Base-by-base conservation (phyloP, 2,888 invertebrate genomes). In the Salticus scenicus region DNA sequence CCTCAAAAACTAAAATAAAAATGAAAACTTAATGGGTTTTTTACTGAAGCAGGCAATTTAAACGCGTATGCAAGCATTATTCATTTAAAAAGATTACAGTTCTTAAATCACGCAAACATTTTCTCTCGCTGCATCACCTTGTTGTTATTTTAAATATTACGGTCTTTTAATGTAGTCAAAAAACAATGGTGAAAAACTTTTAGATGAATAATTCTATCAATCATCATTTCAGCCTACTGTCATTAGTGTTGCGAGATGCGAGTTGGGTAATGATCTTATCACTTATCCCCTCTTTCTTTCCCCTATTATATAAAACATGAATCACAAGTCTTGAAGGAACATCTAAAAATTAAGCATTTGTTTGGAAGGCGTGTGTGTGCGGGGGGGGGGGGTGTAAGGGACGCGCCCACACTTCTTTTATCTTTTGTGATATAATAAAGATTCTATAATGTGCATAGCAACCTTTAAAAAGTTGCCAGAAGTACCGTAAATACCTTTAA, bases 401-500 rank as follows among this genome's bases (percentile, higher is more conserved):
- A 57, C 24, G 57, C 57, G 57, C 57, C 24, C 57, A 24, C 57
- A 24, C 24, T 1, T 24, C 24, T 57, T n/a, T 57, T 57, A 24
- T 57, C 57, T 57, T 47, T 47, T 57, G 24, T 57, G 57, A 5
- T 37, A 7, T 57, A 57, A 57, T 57, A 57, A 20, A 57, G 24
- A 24, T 57, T 5, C 57, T 57, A 24, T 57, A 57, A 57, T 24
- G 57, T 57, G 12, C 24, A 24, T 24, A n/a, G 57, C 24, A 12
- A 57, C 24, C 12, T 57, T n/a, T 5, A 1, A 7, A 7, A 24
- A 57, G 24, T 57, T 20, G 24, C 24, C 2, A 5, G 57, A 24
- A 57, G 24, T 17, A 10, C 57, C 57, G 57, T 57, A 57, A 57
- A 57, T 57, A 57, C 57, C 12, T 57, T 57, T 57, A 57, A 57